Base-by-base conservation (phyloP, 2,113 vertebrate species). In the Larimichthys crocea region DNA sequence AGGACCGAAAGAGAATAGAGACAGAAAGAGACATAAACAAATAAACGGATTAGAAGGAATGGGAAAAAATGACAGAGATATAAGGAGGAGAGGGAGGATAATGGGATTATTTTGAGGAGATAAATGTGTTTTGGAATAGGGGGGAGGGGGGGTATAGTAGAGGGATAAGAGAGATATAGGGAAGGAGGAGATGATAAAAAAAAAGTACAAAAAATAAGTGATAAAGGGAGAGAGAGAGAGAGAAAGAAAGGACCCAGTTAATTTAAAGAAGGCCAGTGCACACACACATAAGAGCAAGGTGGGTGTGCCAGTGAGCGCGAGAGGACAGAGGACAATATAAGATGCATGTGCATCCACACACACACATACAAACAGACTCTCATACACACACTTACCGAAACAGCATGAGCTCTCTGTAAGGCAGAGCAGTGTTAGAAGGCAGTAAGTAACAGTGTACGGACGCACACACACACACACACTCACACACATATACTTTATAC, bases 341-440 rank as follows among this genome's bases (percentile, higher is more conserved):
- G 31, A 85, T 53, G n/a, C 74, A 76, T n/a, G 46, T 10, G 11
- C 61, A 70, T 2, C 10, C 71, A 67, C 50, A 19, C 20, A 26
- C 53, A 42, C 69, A 52, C 31, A 73, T 57, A 70, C 69, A 79
- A 62, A 24, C 69, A 63, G 29, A n/a, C 20, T 24, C 44, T 14
- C 66, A 35, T 64, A 73, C 74, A 88, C 86, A 92, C 91, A 95
- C 93, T 94, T 95, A 95, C 94, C 92, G 87, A 90, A 78, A 91
- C 89, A 91, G 85, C 85, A 74, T 77, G 88, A 86, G 91, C 88
- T 92, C 93, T 94, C 92, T 94, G 92, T 86, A 88, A 89, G 77
- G 88, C 90, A 94, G 93, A 94, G 92, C 92, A 92, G 82, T 92
- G 91, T 94, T 92, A 92, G 90, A 94, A 71, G 71, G 92, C 80